phyloP scores from a whole-genome alignment of 2,888 invertebrate species.

The Hedya salicella region DNA sequence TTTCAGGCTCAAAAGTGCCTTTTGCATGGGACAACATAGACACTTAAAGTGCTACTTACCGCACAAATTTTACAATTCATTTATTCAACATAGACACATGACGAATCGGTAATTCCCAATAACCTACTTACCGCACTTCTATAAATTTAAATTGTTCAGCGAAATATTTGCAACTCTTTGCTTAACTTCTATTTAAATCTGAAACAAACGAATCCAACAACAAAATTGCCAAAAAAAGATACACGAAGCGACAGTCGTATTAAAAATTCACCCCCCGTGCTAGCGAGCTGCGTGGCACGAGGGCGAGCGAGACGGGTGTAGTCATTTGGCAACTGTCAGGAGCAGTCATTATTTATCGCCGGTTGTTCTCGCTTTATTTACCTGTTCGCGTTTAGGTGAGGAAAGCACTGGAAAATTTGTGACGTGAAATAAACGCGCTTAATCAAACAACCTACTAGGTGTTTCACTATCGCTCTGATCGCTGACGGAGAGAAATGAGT shows the following conservation, averaged over 20 bases:
- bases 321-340: slow-evolving; percentile 77
- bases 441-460: background rate
- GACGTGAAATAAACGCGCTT: background rate
- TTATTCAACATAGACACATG: no score
- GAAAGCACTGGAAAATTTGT: background rate
- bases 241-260: slow-evolving; percentile 52
- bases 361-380: slow-evolving; percentile 31
- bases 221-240: slow-evolving; percentile 40
- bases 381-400: slow-evolving; percentile 31
- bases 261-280: slow-evolving; percentile 57
- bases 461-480: background rate
- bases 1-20: no score
- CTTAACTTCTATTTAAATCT: slow-evolving; percentile 36
- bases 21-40: no score
- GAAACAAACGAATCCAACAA: slow-evolving; percentile 44
- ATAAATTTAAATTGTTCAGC: no score
- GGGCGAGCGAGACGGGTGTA: slow-evolving; percentile 56
- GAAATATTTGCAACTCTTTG: no score
- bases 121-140: no score
- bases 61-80: no score
- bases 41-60: no score
- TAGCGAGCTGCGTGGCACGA: slow-evolving; percentile 49
- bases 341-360: slow-evolving; percentile 74
- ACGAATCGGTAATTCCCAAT: no score
- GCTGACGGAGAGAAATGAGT: background rate